Evolutionary conservation across 1,140 invertebrate species (phyloP), one percentile per base, ranked within the genome.

Genomic region (Penaeus vannamei): DNA sequence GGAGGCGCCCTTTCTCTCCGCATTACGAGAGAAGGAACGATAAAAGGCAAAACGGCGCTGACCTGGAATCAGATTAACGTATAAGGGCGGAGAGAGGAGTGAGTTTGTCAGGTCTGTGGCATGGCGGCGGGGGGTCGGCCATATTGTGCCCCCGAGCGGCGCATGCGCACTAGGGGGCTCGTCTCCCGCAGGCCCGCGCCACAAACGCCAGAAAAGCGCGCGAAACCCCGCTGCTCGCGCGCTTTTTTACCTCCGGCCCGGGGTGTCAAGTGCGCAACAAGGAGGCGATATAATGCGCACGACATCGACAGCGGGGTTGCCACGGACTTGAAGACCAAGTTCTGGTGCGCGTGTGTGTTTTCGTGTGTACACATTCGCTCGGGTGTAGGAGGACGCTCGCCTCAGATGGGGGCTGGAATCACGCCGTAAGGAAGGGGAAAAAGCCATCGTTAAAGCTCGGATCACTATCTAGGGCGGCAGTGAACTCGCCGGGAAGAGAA

Each of bases 121-220:
- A n/a, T 72, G 87, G 53, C 81, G 59, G 85, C 85, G 82, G 87
- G 86, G 80, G 87, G 87, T 89, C 81, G 82, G 87, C 87, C 87
- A 89, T 89, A 89, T 84, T 89, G 87, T 89, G 87, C 86, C 86
- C 87, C 87, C 81, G 69, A 84, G 87, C 81, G 81, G 81, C 87
- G 87, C 87, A 84, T 77, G 82, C 81, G 66, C 87, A 77, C 66
- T 59, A 23, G 80, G 77, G 64, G 62, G 62, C n/a, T 59, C 60
- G 72, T 61, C 42, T 83, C 87, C 87, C 87, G 87, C 82, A 62
- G 87, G 29, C 53, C 32, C 32, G 66, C 72, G 87, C 87, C 87
- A 89, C 87, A 89, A 89, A 89, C 87, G 87, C 87, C 87, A 89
- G 87, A 89, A 89, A 89, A 89, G 87, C 87, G 82, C 87, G 87